Percentiles rank a stretch among this genome's conserved stretches.
phyloP scores from a whole-genome alignment of 2,888 invertebrate species.

The Peribatodes rhomboidaria region DNA sequence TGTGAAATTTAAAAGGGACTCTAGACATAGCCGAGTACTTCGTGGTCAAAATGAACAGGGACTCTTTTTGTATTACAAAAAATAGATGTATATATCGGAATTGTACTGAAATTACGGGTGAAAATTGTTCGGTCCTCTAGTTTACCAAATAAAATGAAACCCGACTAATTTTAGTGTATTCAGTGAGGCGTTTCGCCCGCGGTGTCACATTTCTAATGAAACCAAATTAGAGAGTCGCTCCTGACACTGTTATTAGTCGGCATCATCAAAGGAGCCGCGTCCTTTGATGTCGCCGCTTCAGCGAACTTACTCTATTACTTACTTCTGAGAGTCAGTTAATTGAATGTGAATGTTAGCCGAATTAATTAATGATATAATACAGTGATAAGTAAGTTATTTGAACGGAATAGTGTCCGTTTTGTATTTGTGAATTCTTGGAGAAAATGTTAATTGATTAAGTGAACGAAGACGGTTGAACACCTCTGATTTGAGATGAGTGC shows the following conservation, averaged over 20 bases:
- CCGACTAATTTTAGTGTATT: not conserved
- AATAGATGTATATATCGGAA: too few species aligned
- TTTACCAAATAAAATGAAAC: constrained; percentile 1
- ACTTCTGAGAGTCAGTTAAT: constrained; percentile 15
- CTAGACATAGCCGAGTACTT: too few species aligned
- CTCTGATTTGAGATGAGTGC: too few species aligned
- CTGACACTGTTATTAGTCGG: constrained; percentile 50
- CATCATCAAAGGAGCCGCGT: constrained; percentile 54
- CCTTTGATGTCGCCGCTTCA: constrained; percentile 57
- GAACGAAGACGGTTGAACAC: too few species aligned
- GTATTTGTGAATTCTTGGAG: too few species aligned
- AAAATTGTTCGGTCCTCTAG: not conserved
- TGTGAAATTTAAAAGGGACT: too few species aligned
- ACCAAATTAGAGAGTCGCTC: constrained; percentile 39
- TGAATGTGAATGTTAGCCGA: constrained; percentile 15
- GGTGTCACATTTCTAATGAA: constrained; percentile 40
- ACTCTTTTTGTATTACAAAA: too few species aligned
- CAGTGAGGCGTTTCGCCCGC: not conserved
- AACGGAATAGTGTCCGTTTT: not conserved
- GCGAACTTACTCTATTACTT: constrained; percentile 32
- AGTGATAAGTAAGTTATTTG: not conserved
- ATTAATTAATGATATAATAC: constrained; percentile 23
- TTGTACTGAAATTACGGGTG: too few species aligned
- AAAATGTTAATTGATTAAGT: too few species aligned
- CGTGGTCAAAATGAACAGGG: too few species aligned